Evolutionary conservation across 2,888 invertebrate species (phyloP).

Genomic region (Rhopalosiphum nymphaeae): DNA sequence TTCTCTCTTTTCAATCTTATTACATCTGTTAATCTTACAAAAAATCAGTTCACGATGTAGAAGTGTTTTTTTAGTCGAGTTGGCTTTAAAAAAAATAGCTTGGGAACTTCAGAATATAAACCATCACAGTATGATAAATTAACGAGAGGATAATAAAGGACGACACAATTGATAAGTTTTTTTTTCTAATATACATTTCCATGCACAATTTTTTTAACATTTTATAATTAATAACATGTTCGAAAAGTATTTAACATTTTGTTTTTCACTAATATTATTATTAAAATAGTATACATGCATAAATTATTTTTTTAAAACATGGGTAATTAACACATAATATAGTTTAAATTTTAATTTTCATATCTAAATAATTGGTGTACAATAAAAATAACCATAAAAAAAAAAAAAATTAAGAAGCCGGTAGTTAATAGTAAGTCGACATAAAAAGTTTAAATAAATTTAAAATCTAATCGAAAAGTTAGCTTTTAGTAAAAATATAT

Average conservation of each 20-base stretch:
- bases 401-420: neutral
- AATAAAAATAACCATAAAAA: neutral
- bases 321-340: too few species aligned
- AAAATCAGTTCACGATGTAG: neutral
- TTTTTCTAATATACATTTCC: neutral
- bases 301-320: too few species aligned
- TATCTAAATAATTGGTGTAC: neutral
- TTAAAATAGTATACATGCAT: neutral
- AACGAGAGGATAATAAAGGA: neutral
- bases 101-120: neutral
- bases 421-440: neutral
- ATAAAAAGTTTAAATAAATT: neutral
- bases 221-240: neutral
- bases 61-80: neutral
- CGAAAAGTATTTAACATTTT: neutral
- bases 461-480: neutral
- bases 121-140: neutral
- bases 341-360: neutral
- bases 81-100: neutral
- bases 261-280: neutral
- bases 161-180: neutral
- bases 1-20: neutral
- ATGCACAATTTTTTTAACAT: neutral
- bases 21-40: too few species aligned
- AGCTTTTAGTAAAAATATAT: neutral